Base-by-base conservation (phyloP, 2,797 vertebrate genomes). In the Potorous gilbertii region DNA sequence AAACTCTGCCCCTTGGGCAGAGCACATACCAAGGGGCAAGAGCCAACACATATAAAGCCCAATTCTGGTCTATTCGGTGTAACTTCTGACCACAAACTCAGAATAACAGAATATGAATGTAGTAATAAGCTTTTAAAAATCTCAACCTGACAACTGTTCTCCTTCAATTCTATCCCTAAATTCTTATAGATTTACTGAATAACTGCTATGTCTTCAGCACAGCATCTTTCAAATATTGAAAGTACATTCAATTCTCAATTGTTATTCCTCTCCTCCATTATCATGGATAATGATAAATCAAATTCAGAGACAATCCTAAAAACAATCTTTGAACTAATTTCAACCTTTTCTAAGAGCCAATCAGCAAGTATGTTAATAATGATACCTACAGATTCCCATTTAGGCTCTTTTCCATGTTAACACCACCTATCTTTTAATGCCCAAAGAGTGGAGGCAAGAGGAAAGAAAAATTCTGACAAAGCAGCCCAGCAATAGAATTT, bases 401-500 rank as follows among this genome's bases (percentile, higher is more conserved):
- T 92, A n/a, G 31, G 27, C 18, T 92, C n/a, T 31, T 92, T 52
- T 31, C 57, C 2, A 46, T 27, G 50, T 57, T 46, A 92, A 18
- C 12, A 29, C 8, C 13, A 50, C 28, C 27, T n/a, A 54, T 52
- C 50, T 54, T 92, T 40, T 92, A 18, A 52, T n/a, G 31, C 34
- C 46, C 92, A 90, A 96, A 74, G 54, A 66, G 34, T 92, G 93
- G 18, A 92, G 91, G 50, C 90, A 96, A 93, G 57, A 93, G 34
- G 29, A 50, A 91, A 81, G 50, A 93, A 87, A 87, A 81, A 96
- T 87, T 2, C 24, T 57, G 31, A 56, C 55, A 28, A 95, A 14
- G 31, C 40, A 90, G 54, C 9, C 12, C 16, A 55, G 29, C 56
- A 89, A 92, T 29, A 56, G 55, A 81, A 59, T 92, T 50, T 74